Conservation (phyloP, 2,888 invertebrate genomes). For the Ypsolopha scabrella region DNA sequence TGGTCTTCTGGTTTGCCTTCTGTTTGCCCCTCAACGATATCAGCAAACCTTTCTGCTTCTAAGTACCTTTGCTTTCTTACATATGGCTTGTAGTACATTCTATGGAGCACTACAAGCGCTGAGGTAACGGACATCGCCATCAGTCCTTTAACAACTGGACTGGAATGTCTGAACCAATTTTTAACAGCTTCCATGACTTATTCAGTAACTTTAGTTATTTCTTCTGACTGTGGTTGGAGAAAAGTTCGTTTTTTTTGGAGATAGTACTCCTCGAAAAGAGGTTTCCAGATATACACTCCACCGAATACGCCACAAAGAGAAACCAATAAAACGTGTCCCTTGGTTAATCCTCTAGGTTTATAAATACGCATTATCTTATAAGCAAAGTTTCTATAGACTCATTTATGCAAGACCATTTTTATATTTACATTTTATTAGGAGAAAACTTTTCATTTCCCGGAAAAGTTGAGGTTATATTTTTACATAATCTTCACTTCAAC, state of each 20-base stretch:
- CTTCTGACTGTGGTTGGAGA: constrained; percentile 11
- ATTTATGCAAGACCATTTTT: neutral
- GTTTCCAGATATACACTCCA: constrained; percentile 67
- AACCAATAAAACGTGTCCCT: constrained; percentile 43
- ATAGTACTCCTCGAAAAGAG: constrained; percentile 41
- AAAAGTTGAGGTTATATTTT: neutral
- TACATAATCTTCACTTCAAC: neutral
- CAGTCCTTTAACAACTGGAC: constrained; percentile 40
- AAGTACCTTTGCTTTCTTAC: constrained; percentile 24
- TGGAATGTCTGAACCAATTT: constrained; percentile 30
- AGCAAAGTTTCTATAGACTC: neutral
- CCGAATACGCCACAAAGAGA: constrained; percentile 49
- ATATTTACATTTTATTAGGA: neutral
- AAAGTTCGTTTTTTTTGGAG: constrained; percentile 16
- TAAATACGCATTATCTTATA: constrained; percentile 47
- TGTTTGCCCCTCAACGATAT: constrained; percentile 43
- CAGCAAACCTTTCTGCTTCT: constrained; percentile 48
- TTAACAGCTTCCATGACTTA: constrained; percentile 27
- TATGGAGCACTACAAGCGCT: constrained; percentile 28
- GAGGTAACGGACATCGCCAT: constrained; percentile 49
- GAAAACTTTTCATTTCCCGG: neutral
- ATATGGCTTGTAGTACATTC: constrained; percentile 33
- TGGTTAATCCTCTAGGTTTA: constrained; percentile 45
- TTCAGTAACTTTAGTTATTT: constrained; percentile 11
- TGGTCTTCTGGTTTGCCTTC: constrained; percentile 17